Evolutionary conservation across 2,888 invertebrate species (phyloP), one percentile per base, ranked within the genome.

Genomic region (Barypeithes pellucidus): DNA sequence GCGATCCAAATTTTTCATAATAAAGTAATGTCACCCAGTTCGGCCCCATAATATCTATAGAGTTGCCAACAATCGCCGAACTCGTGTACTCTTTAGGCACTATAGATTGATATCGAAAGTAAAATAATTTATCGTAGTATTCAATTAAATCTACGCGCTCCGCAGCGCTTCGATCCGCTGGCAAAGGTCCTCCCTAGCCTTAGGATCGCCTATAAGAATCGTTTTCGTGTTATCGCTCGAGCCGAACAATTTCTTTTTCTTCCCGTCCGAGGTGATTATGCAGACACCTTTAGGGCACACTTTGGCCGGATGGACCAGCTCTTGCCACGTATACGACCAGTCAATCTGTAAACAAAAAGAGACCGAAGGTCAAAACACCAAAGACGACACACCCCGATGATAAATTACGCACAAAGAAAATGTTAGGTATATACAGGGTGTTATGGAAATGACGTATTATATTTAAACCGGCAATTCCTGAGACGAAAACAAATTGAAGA

Each of bases 291-390:
- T 92, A 47, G 90, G 89, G 1, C 91, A 90, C 4, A 91, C 84
- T 65, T 89, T 89, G 5, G 94, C 93, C 36, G 89, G 87, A 61
- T 90, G 90, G 54, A 89, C 89, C 12, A 96, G 87, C 80, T 95
- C 95, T 69, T 89, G 87, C 94, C 95, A 96, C 0, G 92, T 90
- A 81, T 92, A 91, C 0, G 90, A 86, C 94, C 95, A 95, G 67
- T 93, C 91, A 77, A 92, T 89, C 93, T 93, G 83, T 67, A 81
- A 81, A 41, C 33, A 66, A 65, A 78, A 24, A 16, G 2, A 24
- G n/a, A n/a, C n/a, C n/a, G n/a, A n/a, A n/a, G n/a, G n/a, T n/a
- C n/a, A n/a, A n/a, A n/a, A n/a, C n/a, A n/a, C n/a, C n/a, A n/a
- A n/a, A n/a, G n/a, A n/a, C n/a, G n/a, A n/a, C n/a, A n/a, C n/a